Base-by-base conservation (phyloP, 2,797 vertebrate genomes). In the Gallinago stenura region DNA sequence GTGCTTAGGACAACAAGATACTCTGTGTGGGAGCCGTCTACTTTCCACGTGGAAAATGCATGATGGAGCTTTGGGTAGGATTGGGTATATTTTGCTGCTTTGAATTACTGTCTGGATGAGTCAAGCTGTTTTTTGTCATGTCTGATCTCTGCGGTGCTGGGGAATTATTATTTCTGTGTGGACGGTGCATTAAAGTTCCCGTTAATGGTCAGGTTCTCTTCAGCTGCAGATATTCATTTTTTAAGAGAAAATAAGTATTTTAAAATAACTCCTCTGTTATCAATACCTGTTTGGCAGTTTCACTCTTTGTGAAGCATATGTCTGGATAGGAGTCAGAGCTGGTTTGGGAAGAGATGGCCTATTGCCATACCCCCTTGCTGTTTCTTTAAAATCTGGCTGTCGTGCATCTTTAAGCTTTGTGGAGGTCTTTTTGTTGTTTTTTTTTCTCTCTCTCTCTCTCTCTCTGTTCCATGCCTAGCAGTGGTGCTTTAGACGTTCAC, bases 91-190 rank as follows among this genome's bases (percentile, higher is more conserved):
- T 93, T 95, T 89, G 91, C 94, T 97, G 90, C 94, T 97, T 96
- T 95, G 94, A 97, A 97, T 95, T 96, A 95, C 75, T 61, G 91
- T 82, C 65, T 89, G 86, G 83, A 93, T 96, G 91, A 97, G 83
- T 97, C 91, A 96, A 89, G 41, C 60, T 89, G 71, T 92, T 95
- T 96, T 90, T 93, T 85, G 81, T 85, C 90, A 26, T 81, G 86
- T 89, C 15, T 26, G 81, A 89, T 85, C 81, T 84, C 78, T 87
- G 46, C 2, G 5, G 88, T 90, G 37, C 73, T 87, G 66, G 39
- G 26, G 3, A 91, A 77, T 66, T 64, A 86, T 56, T 90, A 35
- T 89, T 95, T 96, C 83, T 95, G 60, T 2, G 4, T 80, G 81
- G 68, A 85, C 0, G 0, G 60, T 73, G 53, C 75, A 60, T 83